Evolutionary conservation across 2,113 vertebrate genomes (phyloP).

Genomic region (Scytalopus superciliaris): DNA sequence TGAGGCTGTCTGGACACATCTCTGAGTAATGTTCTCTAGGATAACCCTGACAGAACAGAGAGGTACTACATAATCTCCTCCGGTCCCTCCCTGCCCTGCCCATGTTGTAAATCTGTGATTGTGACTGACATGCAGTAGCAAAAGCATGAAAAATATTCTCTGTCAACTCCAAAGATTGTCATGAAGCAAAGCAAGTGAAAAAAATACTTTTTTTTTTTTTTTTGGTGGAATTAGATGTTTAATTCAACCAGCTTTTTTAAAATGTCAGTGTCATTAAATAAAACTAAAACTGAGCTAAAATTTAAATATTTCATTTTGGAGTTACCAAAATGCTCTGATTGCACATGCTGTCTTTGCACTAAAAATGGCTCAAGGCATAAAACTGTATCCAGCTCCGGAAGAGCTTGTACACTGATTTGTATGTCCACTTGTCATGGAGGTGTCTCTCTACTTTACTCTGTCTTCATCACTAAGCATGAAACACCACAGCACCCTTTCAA

Average conservation of each 20-base stretch:
- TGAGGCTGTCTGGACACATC: not conserved
- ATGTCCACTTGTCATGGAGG: not conserved
- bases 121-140: not conserved
- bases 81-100: not conserved
- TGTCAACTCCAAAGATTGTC: not conserved
- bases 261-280: not conserved
- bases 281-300: not conserved
- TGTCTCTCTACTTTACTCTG: not conserved
- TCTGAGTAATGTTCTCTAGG: not conserved
- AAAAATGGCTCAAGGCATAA: not conserved
- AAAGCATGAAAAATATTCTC: not conserved
- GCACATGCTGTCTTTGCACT: not conserved
- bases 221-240: not conserved
- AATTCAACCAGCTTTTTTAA: not conserved
- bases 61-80: not conserved
- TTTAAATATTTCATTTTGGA: not conserved
- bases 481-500: not conserved
- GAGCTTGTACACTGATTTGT: not conserved
- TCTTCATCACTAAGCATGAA: not conserved
- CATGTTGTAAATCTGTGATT: not conserved
- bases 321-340: not conserved
- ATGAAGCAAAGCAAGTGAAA: not conserved
- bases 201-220: accelerated
- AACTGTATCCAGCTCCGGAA: not conserved
- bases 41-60: not conserved